These are phyloP conservation scores for Anser brachyrhynchus DNA, from an alignment of 2,113 vertebrate genomes.

Conservation along the genomic window DNA sequence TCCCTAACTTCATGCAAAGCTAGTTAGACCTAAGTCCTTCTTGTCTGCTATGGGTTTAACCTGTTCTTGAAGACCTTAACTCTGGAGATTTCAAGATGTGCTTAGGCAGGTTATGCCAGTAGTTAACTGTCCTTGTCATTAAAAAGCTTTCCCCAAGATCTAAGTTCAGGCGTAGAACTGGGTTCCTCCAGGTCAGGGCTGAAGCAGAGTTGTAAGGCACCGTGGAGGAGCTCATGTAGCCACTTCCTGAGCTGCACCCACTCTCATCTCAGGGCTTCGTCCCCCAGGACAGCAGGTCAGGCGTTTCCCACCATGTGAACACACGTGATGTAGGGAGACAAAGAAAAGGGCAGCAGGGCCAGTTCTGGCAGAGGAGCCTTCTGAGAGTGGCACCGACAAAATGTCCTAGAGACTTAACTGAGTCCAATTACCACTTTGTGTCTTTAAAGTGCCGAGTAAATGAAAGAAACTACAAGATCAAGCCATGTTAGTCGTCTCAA, in stretches of 20 bases:
- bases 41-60: not conserved
- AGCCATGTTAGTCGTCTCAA: constrained; percentile 40
- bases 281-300: not conserved
- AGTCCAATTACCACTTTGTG: constrained; percentile 53
- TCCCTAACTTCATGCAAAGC: not conserved
- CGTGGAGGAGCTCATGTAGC: rapidly evolving
- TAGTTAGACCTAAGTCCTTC: not conserved
- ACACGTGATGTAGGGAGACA: not conserved
- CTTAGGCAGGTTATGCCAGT: not conserved
- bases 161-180: not conserved
- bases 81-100: not conserved
- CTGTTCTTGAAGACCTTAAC: not conserved
- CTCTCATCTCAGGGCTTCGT: not conserved
- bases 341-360: constrained; percentile 41
- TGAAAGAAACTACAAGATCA: constrained; percentile 66
- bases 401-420: constrained; percentile 45
- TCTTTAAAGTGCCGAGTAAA: constrained; percentile 45
- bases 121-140: not conserved
- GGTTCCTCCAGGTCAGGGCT: not conserved
- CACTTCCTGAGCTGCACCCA: not conserved
- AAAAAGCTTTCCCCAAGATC: not conserved
- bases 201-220: not conserved
- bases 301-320: not conserved
- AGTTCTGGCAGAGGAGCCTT: constrained; percentile 10
- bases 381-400: constrained; percentile 36